Percentiles rank a stretch among this genome's conserved stretches.
Evolutionary conservation across 2,113 vertebrate genomes (phyloP).

Genomic region (Cygnus atratus): DNA sequence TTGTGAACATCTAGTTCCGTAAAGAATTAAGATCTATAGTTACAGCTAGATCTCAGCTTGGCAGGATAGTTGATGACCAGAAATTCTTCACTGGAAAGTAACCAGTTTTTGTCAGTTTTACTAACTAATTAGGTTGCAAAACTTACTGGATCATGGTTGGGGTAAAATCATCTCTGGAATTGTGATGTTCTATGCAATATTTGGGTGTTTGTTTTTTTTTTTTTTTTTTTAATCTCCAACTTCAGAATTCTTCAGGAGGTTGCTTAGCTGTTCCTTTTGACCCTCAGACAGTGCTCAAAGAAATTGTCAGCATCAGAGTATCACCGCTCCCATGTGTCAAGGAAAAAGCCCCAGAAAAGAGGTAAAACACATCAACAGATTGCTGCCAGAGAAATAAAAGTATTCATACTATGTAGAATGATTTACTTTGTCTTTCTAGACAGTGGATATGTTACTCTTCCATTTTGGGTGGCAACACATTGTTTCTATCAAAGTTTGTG

Average conservation of each 20-base stretch:
- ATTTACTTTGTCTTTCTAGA: not conserved
- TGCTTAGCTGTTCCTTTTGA: not conserved
- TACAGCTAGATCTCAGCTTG: not conserved
- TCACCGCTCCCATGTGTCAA: conserved; percentile 63
- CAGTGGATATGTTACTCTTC: not conserved
- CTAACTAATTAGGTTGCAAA: not conserved
- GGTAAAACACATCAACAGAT: conserved; percentile 40
- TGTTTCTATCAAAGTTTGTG: not conserved
- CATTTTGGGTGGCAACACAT: not conserved
- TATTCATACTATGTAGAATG: not conserved
- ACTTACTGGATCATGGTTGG: not conserved
- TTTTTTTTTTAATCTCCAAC: not conserved
- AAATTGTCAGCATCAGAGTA: conserved; percentile 73
- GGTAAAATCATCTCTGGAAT: not conserved
- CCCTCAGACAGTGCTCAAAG: conserved; percentile 38
- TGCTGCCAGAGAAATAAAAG: not conserved
- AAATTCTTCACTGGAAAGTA: not conserved
- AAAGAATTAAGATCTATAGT: not conserved
- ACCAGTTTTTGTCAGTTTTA: not conserved
- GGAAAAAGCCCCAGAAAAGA: conserved; percentile 63
- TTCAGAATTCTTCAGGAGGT: not conserved
- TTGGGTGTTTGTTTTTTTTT: not conserved
- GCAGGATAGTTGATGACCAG: not conserved
- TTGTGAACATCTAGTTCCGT: too few species aligned
- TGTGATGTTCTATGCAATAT: not conserved